These are phyloP conservation scores for Griposia aprilina DNA, from an alignment of 2,888 invertebrate species.

Conservation along the genomic window DNA sequence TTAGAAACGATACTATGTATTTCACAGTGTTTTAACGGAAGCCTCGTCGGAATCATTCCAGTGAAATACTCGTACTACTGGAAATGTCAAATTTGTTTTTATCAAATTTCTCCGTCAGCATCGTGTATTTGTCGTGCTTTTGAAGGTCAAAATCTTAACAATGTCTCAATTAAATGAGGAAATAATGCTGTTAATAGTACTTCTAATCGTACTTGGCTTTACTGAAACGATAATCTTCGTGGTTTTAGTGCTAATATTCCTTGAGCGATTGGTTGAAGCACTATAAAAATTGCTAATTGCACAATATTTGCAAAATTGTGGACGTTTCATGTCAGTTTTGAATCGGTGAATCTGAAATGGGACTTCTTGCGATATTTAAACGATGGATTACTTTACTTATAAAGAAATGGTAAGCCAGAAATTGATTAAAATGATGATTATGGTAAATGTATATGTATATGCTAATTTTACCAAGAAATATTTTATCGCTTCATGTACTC, in stretches of 20 bases:
- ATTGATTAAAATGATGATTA: background rate
- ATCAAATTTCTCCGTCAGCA: background rate
- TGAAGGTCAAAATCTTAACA: background rate
- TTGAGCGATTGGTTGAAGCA: background rate
- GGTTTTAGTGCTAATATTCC: conserved; percentile 19
- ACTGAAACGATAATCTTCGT: background rate
- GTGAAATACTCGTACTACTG: background rate
- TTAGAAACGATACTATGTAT: background rate
- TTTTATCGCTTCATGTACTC: background rate
- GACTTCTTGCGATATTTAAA: background rate
- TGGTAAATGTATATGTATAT: no score
- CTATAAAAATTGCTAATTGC: conserved; percentile 6
- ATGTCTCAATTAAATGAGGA: conserved; percentile 10
- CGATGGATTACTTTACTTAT: background rate
- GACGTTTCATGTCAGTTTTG: background rate
- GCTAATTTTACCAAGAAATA: no score
- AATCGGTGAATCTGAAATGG: background rate
- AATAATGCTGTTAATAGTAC: background rate
- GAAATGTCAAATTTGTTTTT: background rate
- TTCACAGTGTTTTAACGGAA: conserved; percentile 11
- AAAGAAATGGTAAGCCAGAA: conserved; percentile 20
- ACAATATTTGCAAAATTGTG: no score
- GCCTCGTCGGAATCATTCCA: background rate
- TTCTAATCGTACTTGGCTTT: background rate
- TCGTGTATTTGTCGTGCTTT: no score